These are phyloP conservation scores for Macropodus opercularis DNA, from an alignment of 2,797 vertebrate species.

Conservation along the genomic window DNA sequence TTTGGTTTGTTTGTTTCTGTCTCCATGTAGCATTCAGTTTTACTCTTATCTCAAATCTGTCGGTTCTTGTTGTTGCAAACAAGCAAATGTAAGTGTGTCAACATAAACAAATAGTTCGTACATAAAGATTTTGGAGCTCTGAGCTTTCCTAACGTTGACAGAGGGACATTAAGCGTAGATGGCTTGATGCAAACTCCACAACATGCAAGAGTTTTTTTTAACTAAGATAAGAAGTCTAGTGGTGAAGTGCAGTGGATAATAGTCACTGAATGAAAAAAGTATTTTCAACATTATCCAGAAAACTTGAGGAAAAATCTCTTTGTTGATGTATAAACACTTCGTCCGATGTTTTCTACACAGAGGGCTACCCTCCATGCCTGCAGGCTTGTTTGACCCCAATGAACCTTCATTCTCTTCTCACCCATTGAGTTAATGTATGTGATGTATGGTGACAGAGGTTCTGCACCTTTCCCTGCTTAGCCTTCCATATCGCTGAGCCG, in stretches of 20 bases:
- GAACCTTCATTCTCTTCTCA: conserved; percentile 7
- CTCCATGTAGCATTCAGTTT: conserved; percentile 18
- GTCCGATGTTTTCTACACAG: conserved; percentile 11
- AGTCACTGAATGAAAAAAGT: conserved; percentile 2
- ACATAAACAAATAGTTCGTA: conserved; percentile 59
- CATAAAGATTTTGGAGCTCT: conserved; percentile 56
- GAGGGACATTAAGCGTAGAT: conserved; percentile 29
- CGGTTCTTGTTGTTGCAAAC: conserved; percentile 15
- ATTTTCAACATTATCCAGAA: neutral
- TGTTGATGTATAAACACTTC: conserved; percentile 2
- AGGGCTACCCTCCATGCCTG: conserved; percentile 8
- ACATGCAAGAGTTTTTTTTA: conserved; percentile 39
- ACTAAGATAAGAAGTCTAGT: no score
- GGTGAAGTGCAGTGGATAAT: no score
- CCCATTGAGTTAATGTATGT: conserved; percentile 33
- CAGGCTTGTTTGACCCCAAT: conserved; percentile 33
- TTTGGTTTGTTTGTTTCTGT: conserved; percentile 25
- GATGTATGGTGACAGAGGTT: conserved; percentile 44
- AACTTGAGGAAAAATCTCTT: neutral
- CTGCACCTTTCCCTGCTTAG: conserved; percentile 28
- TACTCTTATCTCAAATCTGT: conserved; percentile 1
- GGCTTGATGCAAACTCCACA: conserved; percentile 41
- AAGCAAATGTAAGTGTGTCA: conserved; percentile 51
- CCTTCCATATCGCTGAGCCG: conserved; percentile 34
- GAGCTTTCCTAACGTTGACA: conserved; percentile 46